These are phyloP conservation scores for Alfaro cultratus DNA, from an alignment of 2,797 vertebrate genomes.

Conservation along the genomic window DNA sequence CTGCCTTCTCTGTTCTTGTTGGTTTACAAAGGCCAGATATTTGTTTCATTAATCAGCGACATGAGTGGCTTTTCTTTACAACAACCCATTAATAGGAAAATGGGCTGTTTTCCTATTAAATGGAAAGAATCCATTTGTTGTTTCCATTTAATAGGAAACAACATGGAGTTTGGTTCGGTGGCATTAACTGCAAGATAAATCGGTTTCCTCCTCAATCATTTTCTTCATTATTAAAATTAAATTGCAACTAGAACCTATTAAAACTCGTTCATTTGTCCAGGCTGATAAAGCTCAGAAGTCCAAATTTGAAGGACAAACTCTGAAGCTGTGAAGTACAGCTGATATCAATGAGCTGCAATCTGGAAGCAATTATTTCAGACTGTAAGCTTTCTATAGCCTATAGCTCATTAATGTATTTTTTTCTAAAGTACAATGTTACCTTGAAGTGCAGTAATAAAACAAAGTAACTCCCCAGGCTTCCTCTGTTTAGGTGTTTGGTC, in stretches of 20 bases:
- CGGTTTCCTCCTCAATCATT: slow-evolving; percentile 15
- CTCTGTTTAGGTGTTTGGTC: background rate
- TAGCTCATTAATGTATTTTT: background rate
- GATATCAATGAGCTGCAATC: background rate
- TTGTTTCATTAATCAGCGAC: slow-evolving; percentile 13
- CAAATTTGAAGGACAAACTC: background rate
- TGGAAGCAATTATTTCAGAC: background rate
- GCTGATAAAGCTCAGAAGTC: background rate
- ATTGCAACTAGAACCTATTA: slow-evolving; percentile 3
- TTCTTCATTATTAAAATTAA: slow-evolving; percentile 1
- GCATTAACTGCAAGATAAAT: background rate
- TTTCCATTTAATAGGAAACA: slow-evolving; percentile 30
- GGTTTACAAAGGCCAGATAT: slow-evolving; percentile 30
- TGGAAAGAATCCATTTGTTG: no score
- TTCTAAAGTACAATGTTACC: background rate
- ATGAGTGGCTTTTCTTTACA: slow-evolving; percentile 11
- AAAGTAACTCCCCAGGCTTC: background rate
- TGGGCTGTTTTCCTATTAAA: no score
- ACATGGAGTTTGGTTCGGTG: slow-evolving; percentile 2
- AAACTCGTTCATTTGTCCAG: background rate
- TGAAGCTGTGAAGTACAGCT: background rate
- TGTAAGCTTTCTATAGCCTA: background rate
- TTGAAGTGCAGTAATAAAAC: background rate
- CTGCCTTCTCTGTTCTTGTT: slow-evolving; percentile 8
- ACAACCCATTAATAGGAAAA: slow-evolving; percentile 34